A percentile compares a stretch with the other conserved stretches of the same genome.
phyloP scores from a whole-genome alignment of 2,113 vertebrate species.

The Lycocorax pyrrhopterus region DNA sequence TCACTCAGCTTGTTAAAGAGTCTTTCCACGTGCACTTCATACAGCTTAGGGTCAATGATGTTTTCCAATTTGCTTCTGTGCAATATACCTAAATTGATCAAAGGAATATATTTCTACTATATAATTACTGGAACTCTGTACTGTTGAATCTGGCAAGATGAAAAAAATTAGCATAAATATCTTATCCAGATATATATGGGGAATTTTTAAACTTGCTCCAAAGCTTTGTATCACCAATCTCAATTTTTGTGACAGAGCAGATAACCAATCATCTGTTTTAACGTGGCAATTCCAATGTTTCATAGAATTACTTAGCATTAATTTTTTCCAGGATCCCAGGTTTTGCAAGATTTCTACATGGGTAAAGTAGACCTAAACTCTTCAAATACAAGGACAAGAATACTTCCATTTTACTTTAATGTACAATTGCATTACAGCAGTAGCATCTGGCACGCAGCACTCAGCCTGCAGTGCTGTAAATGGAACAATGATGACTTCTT shows the following conservation, averaged over 20 bases:
- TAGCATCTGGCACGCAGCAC: conserved; percentile 10
- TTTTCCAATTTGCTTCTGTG: not conserved
- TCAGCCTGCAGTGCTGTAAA: conserved; percentile 28
- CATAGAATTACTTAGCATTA: not conserved
- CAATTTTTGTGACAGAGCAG: not conserved
- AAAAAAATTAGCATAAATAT: not conserved
- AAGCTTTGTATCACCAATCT: not conserved
- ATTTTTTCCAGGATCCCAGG: not conserved
- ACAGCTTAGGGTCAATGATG: not conserved
- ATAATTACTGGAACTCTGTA: not conserved
- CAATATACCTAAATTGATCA: not conserved
- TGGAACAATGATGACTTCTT: not conserved
- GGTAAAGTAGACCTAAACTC: not conserved
- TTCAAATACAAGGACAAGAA: not conserved
- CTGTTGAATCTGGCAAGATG: not conserved
- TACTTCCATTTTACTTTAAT: conserved; percentile 39
- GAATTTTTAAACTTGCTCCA: not conserved
- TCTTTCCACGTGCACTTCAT: not conserved
- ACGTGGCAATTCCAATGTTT: not conserved
- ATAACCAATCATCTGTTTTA: not conserved
- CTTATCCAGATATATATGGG: rapidly evolving
- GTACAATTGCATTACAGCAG: conserved; percentile 7
- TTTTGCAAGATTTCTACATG: not conserved
- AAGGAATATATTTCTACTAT: not conserved
- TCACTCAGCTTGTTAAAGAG: not conserved